Base-by-base conservation (phyloP, 2,113 vertebrate species). In the Laticauda colubrina region DNA sequence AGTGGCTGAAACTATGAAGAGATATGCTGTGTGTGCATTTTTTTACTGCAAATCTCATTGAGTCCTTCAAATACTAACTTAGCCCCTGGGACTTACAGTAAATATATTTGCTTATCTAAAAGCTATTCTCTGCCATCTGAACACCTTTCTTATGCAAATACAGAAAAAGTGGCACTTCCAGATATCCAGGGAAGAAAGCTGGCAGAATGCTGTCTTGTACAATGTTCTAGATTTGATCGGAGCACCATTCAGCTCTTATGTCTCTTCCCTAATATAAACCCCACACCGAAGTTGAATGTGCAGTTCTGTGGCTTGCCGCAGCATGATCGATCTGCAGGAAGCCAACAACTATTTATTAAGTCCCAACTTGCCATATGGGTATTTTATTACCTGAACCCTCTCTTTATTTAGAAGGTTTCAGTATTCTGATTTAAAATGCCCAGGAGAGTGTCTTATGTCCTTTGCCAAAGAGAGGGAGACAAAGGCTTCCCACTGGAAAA, bases 381-480 rank as follows among this genome's bases (percentile, higher is more conserved):
- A 55, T 85, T 85, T 89, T 55, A 89, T 43, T 59, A 24, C 69
- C 64, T 85, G 87, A 89, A 53, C 56, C 57, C 69, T 21, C 45
- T 85, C 91, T 92, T 92, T 93, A 89, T 93, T 93, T 86, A 23
- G 29, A 86, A 90, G 92, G 92, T 93, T 89, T 85, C 55, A 39
- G 54, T 90, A 53, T 85, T 89, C 92, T 51, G 88, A 59, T 55
- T 55, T 92, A 75, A 92, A 89, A 94, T 89, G 90, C 23, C 57
- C 24, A 85, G 10, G 92, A 45, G 69, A 89, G 88, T 90, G 54
- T 93, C 92, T 48, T 85, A 45, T 93, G 39, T 93, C 69, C 89
- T 89, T 89, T 39, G 69, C 75, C 54, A 89, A 85, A 93, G 55
- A 26, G 43, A 26, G 54, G 9, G 20, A 93, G 69, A 56, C 12